Base-by-base conservation (phyloP, 2,888 invertebrate species). In the Cryptus viduatorius region DNA sequence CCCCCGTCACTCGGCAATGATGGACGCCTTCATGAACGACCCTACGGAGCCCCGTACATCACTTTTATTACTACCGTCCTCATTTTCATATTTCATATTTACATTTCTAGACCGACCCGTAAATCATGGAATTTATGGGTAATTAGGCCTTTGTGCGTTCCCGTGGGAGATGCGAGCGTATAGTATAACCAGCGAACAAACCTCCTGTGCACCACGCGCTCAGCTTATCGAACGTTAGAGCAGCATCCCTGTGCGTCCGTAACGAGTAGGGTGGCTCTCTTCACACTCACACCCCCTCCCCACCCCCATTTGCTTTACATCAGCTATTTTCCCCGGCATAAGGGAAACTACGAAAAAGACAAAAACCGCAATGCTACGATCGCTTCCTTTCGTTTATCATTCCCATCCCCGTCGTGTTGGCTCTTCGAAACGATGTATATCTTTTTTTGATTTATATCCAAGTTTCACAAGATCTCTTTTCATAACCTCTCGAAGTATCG, bases 21-120 rank as follows among this genome's bases (percentile, higher is more conserved):
- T 94, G 93, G 94, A 94, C 94, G 94, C 94, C 93, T 94, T 94
- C 94, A 94, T 93, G 93, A 94, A 94, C 94, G 94, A 94, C 94
- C 93, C 94, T 93, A 94, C 92, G 92, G 94, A 94, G 94, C 93
- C 93, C 93, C 94, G 94, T 94, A 94, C 94, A 94, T 94, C 94
- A 94, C 94, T 94, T 94, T 94, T 94, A 94, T 94, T 94, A 94
- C 94, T 92, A 92, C 93, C 92, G 90, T 93, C 92, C 93, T 93
- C 93, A 93, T 93, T 93, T 93, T 93, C 93, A 93, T 93, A 93
- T 93, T 93, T 93, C 93, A 93, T 93, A 93, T 93, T 93, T 93
- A 93, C 93, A 93, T 93, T 93, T 93, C 92, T 92, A 91, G 92
- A 91, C 91, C 91, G 90, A 83, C 90, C 48, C 90, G 91, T 93